phyloP scores from a whole-genome alignment of 2,888 invertebrate genomes.

The Dicroscelio sp. region DNA sequence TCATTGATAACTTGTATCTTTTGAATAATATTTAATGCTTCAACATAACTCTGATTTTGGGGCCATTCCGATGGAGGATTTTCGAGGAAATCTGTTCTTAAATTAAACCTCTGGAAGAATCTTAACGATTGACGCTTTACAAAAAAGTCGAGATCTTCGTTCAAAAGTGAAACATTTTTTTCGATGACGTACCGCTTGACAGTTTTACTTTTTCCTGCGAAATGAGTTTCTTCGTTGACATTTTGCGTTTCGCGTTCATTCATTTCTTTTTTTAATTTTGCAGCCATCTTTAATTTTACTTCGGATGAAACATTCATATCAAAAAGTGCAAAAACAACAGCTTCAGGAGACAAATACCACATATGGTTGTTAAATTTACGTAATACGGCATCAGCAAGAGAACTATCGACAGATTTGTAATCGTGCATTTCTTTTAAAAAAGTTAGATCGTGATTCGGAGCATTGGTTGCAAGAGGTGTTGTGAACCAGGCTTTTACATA shows the following conservation, averaged over 20 bases:
- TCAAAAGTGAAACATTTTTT: not conserved
- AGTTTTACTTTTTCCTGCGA: not conserved
- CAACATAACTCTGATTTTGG: not conserved
- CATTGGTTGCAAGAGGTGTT: conserved; percentile 45
- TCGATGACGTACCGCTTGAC: conserved; percentile 24
- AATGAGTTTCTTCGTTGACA: conserved; percentile 9
- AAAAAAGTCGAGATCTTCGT: conserved; percentile 48
- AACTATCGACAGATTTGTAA: conserved; percentile 15
- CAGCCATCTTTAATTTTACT: not conserved
- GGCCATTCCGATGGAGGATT: not conserved
- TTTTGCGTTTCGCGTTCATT: not conserved
- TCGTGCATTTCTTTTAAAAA: conserved; percentile 62
- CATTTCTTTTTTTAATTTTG: not conserved
- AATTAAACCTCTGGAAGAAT: conserved; percentile 63
- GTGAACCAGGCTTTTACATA: conserved; percentile 32
- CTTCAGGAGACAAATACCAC: conserved; percentile 13
- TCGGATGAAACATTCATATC: not conserved
- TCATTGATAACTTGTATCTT: conserved; percentile 22
- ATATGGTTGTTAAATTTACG: not conserved
- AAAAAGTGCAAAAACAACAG: not conserved
- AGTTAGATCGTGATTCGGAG: conserved; percentile 66
- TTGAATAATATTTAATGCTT: not conserved
- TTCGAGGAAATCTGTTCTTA: conserved; percentile 18
- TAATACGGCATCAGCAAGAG: not conserved
- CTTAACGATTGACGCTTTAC: conserved; percentile 13